A percentile compares a stretch with the other conserved stretches of the same genome.
Evolutionary conservation across 2,888 invertebrate species (phyloP).

Genomic region (Panorpa germanica): DNA sequence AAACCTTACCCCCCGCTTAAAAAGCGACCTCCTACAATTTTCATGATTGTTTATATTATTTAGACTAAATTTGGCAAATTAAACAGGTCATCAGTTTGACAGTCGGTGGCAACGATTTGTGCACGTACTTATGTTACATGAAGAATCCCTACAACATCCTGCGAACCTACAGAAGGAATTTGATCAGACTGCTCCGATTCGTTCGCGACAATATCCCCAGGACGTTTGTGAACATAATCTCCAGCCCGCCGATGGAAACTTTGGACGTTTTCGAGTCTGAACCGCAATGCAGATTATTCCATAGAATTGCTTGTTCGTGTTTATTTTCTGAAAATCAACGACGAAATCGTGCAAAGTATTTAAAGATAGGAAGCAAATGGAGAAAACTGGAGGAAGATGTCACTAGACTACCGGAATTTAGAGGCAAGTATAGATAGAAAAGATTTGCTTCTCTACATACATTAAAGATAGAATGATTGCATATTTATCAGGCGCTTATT

Average conservation of each 20-base stretch:
- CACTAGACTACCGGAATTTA: conserved; percentile 23
- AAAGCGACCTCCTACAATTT: no score
- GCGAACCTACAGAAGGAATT: conserved; percentile 22
- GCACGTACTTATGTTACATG: conserved; percentile 26
- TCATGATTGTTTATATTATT: no score
- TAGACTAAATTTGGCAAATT: no score
- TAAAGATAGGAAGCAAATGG: conserved; percentile 24
- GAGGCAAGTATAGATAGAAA: no score
- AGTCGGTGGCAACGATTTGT: conserved; percentile 34
- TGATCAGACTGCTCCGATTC: conserved; percentile 24
- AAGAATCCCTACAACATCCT: conserved; percentile 20
- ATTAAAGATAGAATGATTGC: no score
- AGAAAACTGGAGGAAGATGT: conserved; percentile 26
- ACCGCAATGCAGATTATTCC: conserved; percentile 14
- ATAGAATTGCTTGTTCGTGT: conserved; percentile 18
- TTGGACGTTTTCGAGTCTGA: conserved; percentile 13
- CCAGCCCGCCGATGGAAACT: conserved; percentile 19
- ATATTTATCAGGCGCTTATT: no score
- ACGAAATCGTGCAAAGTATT: conserved; percentile 15
- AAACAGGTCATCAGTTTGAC: conserved; percentile 28
- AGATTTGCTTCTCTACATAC: no score
- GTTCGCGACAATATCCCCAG: conserved; percentile 31
- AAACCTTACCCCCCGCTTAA: no score
- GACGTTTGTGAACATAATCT: conserved; percentile 29
- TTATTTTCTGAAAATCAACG: conserved; percentile 20